Evolutionary conservation across 2,113 vertebrate genomes (phyloP).

Genomic region (Neolamprologus toae): DNA sequence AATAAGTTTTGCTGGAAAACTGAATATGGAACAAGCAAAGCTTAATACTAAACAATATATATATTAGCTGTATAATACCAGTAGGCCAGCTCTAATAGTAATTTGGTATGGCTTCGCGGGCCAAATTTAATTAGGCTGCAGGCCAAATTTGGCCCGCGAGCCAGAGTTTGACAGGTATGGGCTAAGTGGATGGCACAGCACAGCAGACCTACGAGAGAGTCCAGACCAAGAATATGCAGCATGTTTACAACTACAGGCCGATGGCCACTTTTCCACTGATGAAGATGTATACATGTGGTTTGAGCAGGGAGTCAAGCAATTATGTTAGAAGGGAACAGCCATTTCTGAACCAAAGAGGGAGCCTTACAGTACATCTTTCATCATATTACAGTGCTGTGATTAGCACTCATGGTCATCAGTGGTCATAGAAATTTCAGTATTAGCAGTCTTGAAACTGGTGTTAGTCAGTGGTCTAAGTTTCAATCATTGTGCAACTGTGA

Average conservation of each 20-base stretch:
- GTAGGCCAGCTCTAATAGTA: too few species aligned
- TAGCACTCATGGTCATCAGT: background rate
- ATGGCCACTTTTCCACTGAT: background rate
- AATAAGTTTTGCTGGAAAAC: too few species aligned
- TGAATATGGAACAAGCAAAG: too few species aligned
- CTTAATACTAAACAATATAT: too few species aligned
- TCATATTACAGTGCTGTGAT: background rate
- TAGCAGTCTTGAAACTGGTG: background rate
- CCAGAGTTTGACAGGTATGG: accelerated
- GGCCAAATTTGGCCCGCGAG: background rate
- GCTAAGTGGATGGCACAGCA: background rate
- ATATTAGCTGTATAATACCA: too few species aligned
- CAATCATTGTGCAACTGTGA: background rate
- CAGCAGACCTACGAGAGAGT: background rate
- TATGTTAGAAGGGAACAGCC: background rate
- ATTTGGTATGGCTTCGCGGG: too few species aligned
- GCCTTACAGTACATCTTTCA: background rate
- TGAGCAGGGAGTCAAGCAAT: background rate
- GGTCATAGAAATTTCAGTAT: background rate
- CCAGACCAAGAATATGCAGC: background rate
- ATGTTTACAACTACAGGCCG: background rate
- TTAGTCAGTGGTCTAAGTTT: background rate
- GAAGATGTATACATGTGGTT: background rate
- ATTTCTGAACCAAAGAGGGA: background rate
- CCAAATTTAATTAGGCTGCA: too few species aligned